Conservation (phyloP, 2,797 vertebrate genomes). For the Paratrypauchen microcephalus region DNA sequence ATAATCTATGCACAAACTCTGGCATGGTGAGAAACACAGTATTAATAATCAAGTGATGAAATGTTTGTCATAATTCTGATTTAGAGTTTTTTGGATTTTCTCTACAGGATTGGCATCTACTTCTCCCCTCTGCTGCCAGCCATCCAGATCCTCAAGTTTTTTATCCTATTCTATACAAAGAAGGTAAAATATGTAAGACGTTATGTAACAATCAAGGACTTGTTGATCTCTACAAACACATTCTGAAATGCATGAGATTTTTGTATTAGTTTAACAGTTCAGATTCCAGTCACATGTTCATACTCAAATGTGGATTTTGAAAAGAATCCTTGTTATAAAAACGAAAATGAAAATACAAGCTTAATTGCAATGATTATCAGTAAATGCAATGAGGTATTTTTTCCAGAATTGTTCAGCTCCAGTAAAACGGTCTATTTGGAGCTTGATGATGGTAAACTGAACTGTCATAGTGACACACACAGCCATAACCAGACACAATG, state of each 20-base stretch:
- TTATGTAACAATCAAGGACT: not conserved
- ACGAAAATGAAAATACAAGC: not conserved
- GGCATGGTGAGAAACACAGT: slow-evolving; percentile 79
- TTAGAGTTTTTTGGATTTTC: slow-evolving; percentile 2
- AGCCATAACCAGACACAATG: slow-evolving; percentile 18
- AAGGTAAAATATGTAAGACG: slow-evolving; percentile 83
- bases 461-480: slow-evolving; percentile 7
- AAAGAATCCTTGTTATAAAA: not conserved
- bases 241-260: not conserved
- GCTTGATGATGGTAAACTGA: slow-evolving; percentile 25
- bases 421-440: not conserved
- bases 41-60: not conserved
- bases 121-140: slow-evolving; percentile 92
- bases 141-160: slow-evolving; percentile 88
- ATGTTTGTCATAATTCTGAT: not conserved
- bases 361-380: not conserved
- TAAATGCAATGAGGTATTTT: not conserved
- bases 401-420: not conserved
- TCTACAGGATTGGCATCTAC: slow-evolving; percentile 90
- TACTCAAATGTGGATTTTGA: not conserved
- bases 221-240: not conserved
- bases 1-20: slow-evolving; percentile 95
- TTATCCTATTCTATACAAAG: slow-evolving; percentile 90
- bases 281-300: not conserved
- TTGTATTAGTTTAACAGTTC: not conserved